phyloP scores from a whole-genome alignment of 1,140 invertebrate species.

The Proales similis region DNA sequence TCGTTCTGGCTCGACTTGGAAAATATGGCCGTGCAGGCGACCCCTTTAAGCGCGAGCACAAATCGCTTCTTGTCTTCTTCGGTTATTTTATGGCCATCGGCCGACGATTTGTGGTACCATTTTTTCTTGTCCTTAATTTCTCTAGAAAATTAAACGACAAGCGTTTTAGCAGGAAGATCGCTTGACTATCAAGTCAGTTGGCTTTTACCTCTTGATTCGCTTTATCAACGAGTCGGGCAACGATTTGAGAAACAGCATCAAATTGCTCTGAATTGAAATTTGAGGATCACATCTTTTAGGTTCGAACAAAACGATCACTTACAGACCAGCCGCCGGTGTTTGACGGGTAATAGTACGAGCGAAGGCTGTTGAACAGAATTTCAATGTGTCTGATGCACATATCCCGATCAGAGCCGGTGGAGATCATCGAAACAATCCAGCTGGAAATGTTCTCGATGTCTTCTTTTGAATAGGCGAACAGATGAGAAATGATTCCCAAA shows the following conservation, averaged over 20 bases:
- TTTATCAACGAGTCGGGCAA: conserved; percentile 56
- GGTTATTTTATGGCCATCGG: conserved; percentile 64
- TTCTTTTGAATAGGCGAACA: conserved; percentile 38
- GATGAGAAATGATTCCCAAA: conserved; percentile 6
- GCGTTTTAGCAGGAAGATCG: not conserved
- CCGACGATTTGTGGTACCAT: conserved; percentile 18
- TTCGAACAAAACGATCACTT: too few relatives aligned
- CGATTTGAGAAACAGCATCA: conserved; percentile 46
- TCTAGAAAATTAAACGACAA: not conserved
- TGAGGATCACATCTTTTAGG: too few relatives aligned
- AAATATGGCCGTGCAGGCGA: conserved; percentile 68
- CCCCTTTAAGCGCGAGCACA: conserved; percentile 64
- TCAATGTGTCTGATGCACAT: conserved; percentile 65
- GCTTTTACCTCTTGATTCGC: conserved; percentile 56
- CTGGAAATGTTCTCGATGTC: conserved; percentile 58
- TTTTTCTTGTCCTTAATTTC: conserved; percentile 32
- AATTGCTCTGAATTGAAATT: conserved; percentile 42
- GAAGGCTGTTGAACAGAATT: conserved; percentile 71
- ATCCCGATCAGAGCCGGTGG: conserved; percentile 49
- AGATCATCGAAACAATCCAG: conserved; percentile 64
- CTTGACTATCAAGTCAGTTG: not conserved
- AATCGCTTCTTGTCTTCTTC: conserved; percentile 75
- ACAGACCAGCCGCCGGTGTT: conserved; percentile 71
- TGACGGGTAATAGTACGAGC: conserved; percentile 81
- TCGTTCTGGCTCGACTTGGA: conserved; percentile 63